Percentiles rank a stretch among this genome's conserved stretches.
phyloP scores from a whole-genome alignment of 2,888 invertebrate genomes.

The Caenorhabditis angaria region DNA sequence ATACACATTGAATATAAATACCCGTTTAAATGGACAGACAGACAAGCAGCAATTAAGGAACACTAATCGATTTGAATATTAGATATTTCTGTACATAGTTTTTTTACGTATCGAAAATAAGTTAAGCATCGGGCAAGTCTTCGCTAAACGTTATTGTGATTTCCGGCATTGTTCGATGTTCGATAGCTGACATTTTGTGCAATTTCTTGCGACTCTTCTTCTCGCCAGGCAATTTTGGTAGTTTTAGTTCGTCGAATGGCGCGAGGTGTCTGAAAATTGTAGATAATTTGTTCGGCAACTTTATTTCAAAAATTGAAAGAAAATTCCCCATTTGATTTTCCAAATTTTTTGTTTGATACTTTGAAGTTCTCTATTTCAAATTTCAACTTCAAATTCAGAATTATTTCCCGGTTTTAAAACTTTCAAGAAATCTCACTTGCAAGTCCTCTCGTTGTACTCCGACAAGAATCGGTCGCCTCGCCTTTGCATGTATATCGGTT shows the following conservation, averaged over 20 bases:
- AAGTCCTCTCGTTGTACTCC: slow-evolving; percentile 59
- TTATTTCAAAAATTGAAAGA: no score
- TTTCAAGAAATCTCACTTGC: slow-evolving; percentile 44
- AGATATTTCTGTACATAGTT: no score
- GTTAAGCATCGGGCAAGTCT: slow-evolving; percentile 24
- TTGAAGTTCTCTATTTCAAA: no score
- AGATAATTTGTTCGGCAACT: no score
- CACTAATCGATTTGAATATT: no score
- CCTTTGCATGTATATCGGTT: slow-evolving; percentile 52
- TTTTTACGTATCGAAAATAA: no score
- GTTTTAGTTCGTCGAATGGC: slow-evolving; percentile 41
- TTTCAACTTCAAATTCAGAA: neutral
- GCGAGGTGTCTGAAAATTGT: slow-evolving; percentile 41
- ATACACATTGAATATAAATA: no score
- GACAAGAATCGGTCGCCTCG: slow-evolving; percentile 46
- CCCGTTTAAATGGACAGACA: slow-evolving; percentile 25
- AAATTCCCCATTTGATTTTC: no score
- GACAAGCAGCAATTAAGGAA: slow-evolving; percentile 33
- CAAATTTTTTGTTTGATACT: no score
- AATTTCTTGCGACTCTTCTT: slow-evolving; percentile 44
- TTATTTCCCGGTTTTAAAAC: neutral
- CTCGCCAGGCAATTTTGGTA: slow-evolving; percentile 45
- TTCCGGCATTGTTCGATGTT: slow-evolving; percentile 40
- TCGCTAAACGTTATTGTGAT: slow-evolving; percentile 43
- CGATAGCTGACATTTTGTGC: slow-evolving; percentile 39